phyloP scores from a whole-genome alignment of 1,140 invertebrate species.

The Bombus waltoni region DNA sequence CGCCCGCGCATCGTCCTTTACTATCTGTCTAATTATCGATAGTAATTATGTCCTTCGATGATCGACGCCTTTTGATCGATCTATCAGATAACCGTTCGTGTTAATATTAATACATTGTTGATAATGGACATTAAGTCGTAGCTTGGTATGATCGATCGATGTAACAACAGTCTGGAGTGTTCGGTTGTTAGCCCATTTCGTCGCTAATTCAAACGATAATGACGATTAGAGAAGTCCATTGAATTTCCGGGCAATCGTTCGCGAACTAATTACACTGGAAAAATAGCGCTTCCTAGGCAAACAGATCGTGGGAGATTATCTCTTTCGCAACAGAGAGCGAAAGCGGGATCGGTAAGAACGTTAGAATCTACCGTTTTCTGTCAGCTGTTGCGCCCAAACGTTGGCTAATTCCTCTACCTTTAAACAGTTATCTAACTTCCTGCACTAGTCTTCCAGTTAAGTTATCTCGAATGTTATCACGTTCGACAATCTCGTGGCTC shows the following conservation, averaged over 20 bases:
- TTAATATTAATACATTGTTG: conserved; percentile 14
- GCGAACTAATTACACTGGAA: neutral
- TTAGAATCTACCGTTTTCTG: neutral
- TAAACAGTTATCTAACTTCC: neutral
- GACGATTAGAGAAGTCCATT: neutral
- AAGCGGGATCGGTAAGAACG: no score
- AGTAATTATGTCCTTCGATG: conserved; percentile 20
- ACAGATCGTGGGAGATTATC: neutral
- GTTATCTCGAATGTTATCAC: neutral
- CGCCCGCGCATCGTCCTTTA: neutral
- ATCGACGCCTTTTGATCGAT: neutral
- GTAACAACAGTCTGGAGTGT: neutral
- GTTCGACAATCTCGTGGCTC: neutral
- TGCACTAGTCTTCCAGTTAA: neutral
- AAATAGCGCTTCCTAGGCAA: neutral
- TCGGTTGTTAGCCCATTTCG: neutral
- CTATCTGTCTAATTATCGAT: conserved; percentile 22
- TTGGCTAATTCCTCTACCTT: neutral
- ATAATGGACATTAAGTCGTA: neutral
- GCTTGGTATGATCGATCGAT: neutral
- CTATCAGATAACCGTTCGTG: neutral
- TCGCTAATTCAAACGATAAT: neutral
- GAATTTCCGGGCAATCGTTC: neutral
- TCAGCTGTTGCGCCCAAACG: neutral
- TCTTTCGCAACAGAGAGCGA: neutral